These are phyloP conservation scores for Euschistus heros DNA, from an alignment of 1,140 invertebrate genomes.

Conservation along the genomic window DNA sequence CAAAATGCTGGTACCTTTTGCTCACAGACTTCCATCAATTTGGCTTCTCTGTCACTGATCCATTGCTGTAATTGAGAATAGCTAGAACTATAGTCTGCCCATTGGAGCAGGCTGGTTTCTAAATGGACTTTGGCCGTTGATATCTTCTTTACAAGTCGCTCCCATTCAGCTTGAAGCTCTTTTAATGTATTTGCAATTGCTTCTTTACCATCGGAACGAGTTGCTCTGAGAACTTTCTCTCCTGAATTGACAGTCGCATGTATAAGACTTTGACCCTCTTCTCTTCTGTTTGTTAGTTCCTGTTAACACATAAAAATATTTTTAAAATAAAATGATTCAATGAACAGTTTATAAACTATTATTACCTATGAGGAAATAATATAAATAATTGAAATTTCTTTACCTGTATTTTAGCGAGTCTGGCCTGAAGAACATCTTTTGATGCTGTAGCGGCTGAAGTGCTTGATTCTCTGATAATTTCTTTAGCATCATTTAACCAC, in stretches of 20 bases:
- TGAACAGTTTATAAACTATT: not conserved
- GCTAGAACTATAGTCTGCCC: slow-evolving; percentile 90
- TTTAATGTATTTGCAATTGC: slow-evolving; percentile 77
- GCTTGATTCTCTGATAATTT: slow-evolving; percentile 69
- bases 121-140: slow-evolving; percentile 84
- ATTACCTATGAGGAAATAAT: not conserved
- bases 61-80: slow-evolving; percentile 85
- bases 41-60: slow-evolving; percentile 88
- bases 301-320: slow-evolving; percentile 34
- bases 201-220: slow-evolving; percentile 79
- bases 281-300: slow-evolving; percentile 68
- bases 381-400: not conserved
- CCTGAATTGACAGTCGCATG: slow-evolving; percentile 84
- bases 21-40: slow-evolving; percentile 85
- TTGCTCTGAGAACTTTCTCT: slow-evolving; percentile 81
- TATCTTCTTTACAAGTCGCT: slow-evolving; percentile 81
- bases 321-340: not conserved
- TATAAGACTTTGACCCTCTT: slow-evolving; percentile 82
- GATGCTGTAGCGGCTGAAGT: slow-evolving; percentile 59
- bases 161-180: slow-evolving; percentile 87
- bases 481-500: slow-evolving; percentile 82
- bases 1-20: slow-evolving; percentile 46
- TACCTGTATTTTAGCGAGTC: slow-evolving; percentile 55
- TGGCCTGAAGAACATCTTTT: slow-evolving; percentile 70
- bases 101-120: slow-evolving; percentile 83